Base-by-base conservation (phyloP, 2,888 invertebrate species). In the Autographa pulchrina region DNA sequence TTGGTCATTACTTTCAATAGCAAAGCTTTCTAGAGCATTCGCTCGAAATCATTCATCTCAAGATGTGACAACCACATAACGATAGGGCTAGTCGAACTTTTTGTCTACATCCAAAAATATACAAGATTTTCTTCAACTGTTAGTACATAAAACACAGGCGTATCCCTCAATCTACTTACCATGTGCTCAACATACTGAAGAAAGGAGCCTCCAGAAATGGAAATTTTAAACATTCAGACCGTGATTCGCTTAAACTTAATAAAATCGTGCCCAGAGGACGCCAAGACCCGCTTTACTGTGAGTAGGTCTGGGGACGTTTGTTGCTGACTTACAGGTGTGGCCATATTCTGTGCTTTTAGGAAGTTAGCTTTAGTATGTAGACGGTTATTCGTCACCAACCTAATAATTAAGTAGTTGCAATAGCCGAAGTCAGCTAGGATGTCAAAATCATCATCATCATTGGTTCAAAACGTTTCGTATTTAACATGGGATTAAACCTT, bases 121-220 rank as follows among this genome's bases (percentile, higher is more conserved):
- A 52, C 54, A 38, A 66, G 48, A 35, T n/a, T 4, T 48, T 7
- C 18, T 54, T 38, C 60, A 35, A 18, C 14, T 52, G 43, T 35
- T 31, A 25, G 16, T 35, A 54, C 32, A 80, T 78, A 76, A 78
- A 80, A 72, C 65, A 72, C 77, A 78, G 65, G 48, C 65, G 68
- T 75, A 75, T 68, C 64, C 63, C 43, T 66, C 68, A 72, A 78
- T 77, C 63, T 58, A 59, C 77, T 78, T 78, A 64, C 63, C 77
- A 78, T 78, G 80, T 20, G 59, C 76, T 77, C 63, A 71, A 65
- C 60, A 32, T 60, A 41, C 65, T 62, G 62, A 78, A 64, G 58
- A 75, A 60, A 48, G 38, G 11, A 58, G 58, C 59, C 59, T 69
- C n/a, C 35, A 67, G 74, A 81, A 63, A 81, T 78, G 66, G 58